These are phyloP conservation scores for Bombus superbus DNA, from an alignment of 1,140 invertebrate genomes.

Conservation along the genomic window DNA sequence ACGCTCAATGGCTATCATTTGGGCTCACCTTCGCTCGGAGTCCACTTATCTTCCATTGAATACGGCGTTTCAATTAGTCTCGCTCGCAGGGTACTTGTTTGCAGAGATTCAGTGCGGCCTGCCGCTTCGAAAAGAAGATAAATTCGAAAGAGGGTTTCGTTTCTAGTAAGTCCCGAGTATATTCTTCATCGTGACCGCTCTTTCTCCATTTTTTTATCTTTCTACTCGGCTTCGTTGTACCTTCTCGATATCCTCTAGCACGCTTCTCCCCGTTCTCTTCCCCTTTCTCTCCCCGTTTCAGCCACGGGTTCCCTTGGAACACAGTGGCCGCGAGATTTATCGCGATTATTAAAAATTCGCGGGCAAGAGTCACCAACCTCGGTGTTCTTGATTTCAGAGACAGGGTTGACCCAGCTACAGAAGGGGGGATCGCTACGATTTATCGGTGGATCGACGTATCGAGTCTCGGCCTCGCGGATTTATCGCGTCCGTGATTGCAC, in stretches of 20 bases:
- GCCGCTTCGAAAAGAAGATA: not conserved
- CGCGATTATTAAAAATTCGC: conserved; percentile 41
- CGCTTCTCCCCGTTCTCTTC: not conserved
- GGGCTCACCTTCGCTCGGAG: not conserved
- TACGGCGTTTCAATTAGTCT: conserved; percentile 18
- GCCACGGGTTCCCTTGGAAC: not conserved
- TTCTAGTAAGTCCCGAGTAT: not conserved
- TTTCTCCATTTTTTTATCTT: not conserved
- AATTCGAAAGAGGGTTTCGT: conserved; percentile 7
- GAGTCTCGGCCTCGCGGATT: not conserved
- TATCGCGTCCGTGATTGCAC: conserved; percentile 29
- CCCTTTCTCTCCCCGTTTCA: not conserved
- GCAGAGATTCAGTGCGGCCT: not conserved
- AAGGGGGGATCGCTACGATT: not conserved
- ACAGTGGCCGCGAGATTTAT: conserved; percentile 4
- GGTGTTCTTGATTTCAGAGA: not conserved
- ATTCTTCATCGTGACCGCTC: conserved; percentile 8
- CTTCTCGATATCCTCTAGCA: too few relatives aligned
- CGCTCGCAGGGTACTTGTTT: not conserved
- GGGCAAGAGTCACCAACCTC: not conserved
- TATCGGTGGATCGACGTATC: conserved; percentile 12
- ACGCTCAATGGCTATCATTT: conserved; percentile 5
- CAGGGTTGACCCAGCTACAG: not conserved
- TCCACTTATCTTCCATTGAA: not conserved
- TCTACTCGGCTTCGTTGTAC: not conserved